These are phyloP conservation scores for Agrochola litura DNA, from an alignment of 2,888 invertebrate species.

Conservation along the genomic window DNA sequence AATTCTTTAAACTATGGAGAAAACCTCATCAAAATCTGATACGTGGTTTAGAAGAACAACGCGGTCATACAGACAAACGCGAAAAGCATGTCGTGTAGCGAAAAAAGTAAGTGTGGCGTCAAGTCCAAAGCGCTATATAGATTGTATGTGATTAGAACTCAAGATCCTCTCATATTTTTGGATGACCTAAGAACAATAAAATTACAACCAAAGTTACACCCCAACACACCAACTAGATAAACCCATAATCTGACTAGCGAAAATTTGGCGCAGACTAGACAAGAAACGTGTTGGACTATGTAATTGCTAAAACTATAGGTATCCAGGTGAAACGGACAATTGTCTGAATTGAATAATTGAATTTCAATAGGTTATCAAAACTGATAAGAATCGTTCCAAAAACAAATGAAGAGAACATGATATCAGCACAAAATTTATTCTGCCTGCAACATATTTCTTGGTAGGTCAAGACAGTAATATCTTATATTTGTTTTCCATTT, in stretches of 20 bases:
- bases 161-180: not conserved
- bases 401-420: conserved; percentile 23
- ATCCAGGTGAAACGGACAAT: not conserved
- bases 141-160: not conserved
- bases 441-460: conserved; percentile 32
- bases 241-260: not conserved
- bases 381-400: conserved; percentile 1
- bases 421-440: conserved; percentile 45
- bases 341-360: not conserved
- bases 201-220: not conserved
- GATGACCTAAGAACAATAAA: not conserved
- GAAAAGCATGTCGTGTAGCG: not conserved
- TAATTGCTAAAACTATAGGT: not conserved
- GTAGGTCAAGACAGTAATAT: conserved; percentile 66
- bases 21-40: too few species aligned
- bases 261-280: not conserved
- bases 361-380: not conserved
- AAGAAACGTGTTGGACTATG: not conserved
- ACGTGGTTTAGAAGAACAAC: too few species aligned
- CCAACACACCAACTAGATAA: not conserved
- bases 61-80: too few species aligned
- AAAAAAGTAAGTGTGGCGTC: not conserved
- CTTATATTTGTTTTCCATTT: conserved; percentile 77
- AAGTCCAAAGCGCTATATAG: not conserved
- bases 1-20: too few species aligned